Evolutionary conservation across 2,113 vertebrate species (phyloP).

Genomic region (Eulemur rufifrons): DNA sequence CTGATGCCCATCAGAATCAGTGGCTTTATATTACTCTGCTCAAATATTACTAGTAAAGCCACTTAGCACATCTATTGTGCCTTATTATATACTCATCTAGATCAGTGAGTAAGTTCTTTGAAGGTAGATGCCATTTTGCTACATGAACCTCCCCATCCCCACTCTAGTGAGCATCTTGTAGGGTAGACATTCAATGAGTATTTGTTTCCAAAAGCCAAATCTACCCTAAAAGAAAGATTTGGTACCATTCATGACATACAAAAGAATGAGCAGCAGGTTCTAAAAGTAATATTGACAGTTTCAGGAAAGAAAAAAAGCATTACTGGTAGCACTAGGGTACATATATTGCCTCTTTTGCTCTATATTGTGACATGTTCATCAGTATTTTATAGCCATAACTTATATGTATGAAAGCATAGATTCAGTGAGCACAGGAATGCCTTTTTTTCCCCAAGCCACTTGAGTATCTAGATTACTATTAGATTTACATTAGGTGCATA

Average conservation of each 20-base stretch:
- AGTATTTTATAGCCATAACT: neutral
- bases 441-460: neutral
- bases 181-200: neutral
- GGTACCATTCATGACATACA: neutral
- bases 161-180: neutral
- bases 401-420: neutral
- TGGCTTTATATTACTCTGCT: neutral
- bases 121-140: neutral
- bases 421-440: neutral
- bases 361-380: neutral
- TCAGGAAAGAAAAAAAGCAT: neutral
- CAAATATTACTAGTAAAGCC: neutral
- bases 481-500: neutral
- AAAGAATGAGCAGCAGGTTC: conserved; percentile 19
- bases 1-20: neutral
- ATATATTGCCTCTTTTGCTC: neutral
- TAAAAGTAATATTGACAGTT: conserved; percentile 2
- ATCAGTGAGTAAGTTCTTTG: neutral
- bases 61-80: neutral
- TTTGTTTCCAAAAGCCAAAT: neutral
- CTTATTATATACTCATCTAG: neutral
- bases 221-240: neutral
- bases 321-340: neutral
- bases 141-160: neutral
- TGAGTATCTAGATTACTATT: neutral